Evolutionary conservation across 2,797 vertebrate genomes (phyloP).

Genomic region (Pantherophis alleghaniensis): DNA sequence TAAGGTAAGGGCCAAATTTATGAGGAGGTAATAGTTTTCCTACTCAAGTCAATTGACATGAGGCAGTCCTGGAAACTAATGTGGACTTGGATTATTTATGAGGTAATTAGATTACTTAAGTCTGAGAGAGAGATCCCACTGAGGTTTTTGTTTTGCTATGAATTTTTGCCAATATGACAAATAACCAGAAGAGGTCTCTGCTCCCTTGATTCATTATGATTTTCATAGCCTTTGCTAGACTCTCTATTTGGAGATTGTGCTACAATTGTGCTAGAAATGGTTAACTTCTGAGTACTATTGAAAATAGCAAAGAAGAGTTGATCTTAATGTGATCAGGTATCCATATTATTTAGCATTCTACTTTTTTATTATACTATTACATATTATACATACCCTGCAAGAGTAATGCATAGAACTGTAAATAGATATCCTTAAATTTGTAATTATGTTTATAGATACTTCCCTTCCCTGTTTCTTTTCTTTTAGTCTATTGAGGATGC

Average conservation of each 20-base stretch:
- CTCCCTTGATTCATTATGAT: conserved; percentile 47
- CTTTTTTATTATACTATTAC: not conserved
- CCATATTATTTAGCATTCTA: not conserved
- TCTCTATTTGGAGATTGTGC: not conserved
- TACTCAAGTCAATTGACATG: not conserved
- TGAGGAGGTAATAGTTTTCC: not conserved
- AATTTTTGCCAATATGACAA: conserved; percentile 37
- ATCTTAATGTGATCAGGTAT: not conserved
- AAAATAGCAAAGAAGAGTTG: not conserved
- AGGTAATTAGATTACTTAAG: not conserved
- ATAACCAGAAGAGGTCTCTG: conserved; percentile 68
- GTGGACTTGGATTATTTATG: not conserved
- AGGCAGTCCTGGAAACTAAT: conserved; percentile 12
- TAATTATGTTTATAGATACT: conserved; percentile 2
- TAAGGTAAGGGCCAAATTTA: not conserved
- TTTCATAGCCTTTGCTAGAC: not conserved
- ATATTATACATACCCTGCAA: not conserved
- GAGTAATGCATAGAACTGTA: not conserved
- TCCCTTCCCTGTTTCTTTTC: not conserved
- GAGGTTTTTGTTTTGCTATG: not conserved
- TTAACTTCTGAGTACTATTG: not conserved
- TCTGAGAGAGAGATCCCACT: not conserved
- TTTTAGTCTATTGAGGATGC: not conserved
- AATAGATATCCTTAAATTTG: not conserved
- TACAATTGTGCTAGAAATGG: not conserved